Evolutionary conservation across 1,140 invertebrate species (phyloP), one percentile per base, ranked within the genome.

Genomic region (Neuroterus valhalla): DNA sequence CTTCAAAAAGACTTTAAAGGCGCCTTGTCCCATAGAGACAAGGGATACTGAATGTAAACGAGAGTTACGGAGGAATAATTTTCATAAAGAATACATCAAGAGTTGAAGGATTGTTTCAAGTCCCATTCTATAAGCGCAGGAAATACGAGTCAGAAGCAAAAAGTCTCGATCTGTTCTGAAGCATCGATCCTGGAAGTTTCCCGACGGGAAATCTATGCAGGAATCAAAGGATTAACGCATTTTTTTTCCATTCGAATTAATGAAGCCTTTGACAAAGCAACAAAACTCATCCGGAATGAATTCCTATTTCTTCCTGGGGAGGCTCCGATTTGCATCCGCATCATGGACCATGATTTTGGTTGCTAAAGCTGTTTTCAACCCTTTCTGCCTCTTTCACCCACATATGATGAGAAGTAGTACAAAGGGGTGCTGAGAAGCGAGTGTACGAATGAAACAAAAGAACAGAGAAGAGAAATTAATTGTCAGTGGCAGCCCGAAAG

Each of bases 381-480:
- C 55, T 62, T 62, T 31, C 55, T 31, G 23, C 12, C 55, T 38
- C 55, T 62, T 62, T 62, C 23, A 62, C 14, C 23, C 55, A 62
- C 55, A 62, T 62, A 62, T 62, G 55, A 62, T 26, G 55, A 62
- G 55, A 55, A 15, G 52, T 31, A 31, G 66, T 44, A 74, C 31
- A 76, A 55, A 69, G 72, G 50, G 48, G 45, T 76, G 45, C 72
- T 42, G 78, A 78, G 72, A 71, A 76, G 66, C 45, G 66, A 21
- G 50, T 67, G 74, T 43, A 48, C 70, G 73, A 75, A 76, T 50
- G 72, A 75, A 80, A 84, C 78, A 74, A 73, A 81, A 72, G 73
- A 70, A 75, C 76, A 75, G 68, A 73, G 78, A 81, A 84, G 82
- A 82, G 82, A 85, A 85, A 85, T 85, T 84, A 85, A 83, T 85